A percentile compares a stretch with the other conserved stretches of the same genome.
These are phyloP conservation scores for Antheraea pernyi DNA, from an alignment of 1,140 invertebrate genomes.

Conservation along the genomic window DNA sequence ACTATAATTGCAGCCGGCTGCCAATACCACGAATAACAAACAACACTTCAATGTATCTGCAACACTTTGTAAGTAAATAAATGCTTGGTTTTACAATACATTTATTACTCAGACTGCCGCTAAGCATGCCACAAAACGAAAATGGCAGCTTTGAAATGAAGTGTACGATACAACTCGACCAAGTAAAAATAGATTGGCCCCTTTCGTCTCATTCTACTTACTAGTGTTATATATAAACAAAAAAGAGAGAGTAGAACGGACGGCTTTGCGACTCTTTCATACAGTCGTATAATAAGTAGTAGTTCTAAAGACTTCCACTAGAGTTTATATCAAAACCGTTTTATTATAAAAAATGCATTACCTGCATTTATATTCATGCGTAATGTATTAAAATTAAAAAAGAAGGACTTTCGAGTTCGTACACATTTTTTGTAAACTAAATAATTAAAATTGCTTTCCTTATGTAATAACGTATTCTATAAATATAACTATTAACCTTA, in stretches of 20 bases:
- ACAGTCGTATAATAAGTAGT: slow-evolving; percentile 1
- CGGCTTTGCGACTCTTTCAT: not conserved
- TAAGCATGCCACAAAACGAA: slow-evolving; percentile 76
- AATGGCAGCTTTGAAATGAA: slow-evolving; percentile 73
- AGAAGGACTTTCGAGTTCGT: no score
- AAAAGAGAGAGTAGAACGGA: not conserved
- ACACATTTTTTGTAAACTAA: no score
- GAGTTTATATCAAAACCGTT: slow-evolving; percentile 13
- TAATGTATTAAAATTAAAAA: no score
- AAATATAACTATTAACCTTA: no score
- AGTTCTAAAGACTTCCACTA: slow-evolving; percentile 21
- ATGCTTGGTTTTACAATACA: slow-evolving; percentile 42
- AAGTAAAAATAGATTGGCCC: slow-evolving; percentile 11
- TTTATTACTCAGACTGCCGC: slow-evolving; percentile 57
- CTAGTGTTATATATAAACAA: not conserved
- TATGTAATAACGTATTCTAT: no score
- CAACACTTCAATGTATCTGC: slow-evolving; percentile 41
- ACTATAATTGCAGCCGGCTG: slow-evolving; percentile 36
- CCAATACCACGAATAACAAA: slow-evolving; percentile 41
- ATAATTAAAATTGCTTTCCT: no score
- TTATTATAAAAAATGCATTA: not conserved
- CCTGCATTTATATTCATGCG: no score
- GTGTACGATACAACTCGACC: slow-evolving; percentile 33
- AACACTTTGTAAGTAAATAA: slow-evolving; percentile 48
- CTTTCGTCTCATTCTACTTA: not conserved